Evolutionary conservation across 1,140 invertebrate genomes (phyloP), one percentile per base, ranked within the genome.

Genomic region (Drosophila pallidifrons): DNA sequence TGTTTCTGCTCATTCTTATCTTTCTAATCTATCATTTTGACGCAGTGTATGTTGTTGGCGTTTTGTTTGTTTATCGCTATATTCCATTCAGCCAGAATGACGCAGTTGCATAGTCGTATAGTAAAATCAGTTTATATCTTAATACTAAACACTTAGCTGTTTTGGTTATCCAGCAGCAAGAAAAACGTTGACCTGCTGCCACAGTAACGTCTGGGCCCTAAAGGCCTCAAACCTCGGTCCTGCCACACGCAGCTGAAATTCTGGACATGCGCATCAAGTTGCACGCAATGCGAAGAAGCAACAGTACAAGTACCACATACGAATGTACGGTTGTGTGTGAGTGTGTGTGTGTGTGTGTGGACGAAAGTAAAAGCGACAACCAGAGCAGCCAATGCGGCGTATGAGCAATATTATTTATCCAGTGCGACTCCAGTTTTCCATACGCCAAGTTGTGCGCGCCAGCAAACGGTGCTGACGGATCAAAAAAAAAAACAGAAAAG

Each of bases 391-490:
- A 89, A 89, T 65, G 86, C 83, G 80, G 80, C 83, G 83, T 88
- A 88, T 88, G 74, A 65, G 83, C 75, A 80, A 87, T 66, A 87
- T 87, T 72, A 64, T 64, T 57, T 65, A 57, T 59, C 54, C 69
- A 74, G 85, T 88, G 47, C 77, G 74, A 88, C 83, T 88, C 85
- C 85, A 88, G 83, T 81, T 89, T 83, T 78, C 74, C 80, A 72
- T 57, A 78, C 81, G 85, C 67, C 67, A 78, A 83, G 83, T 88
- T 83, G 82, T 87, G 69, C 70, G 72, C 71, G 71, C 41, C 51
- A 43, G 25, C 51, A 60, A 43, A 43, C 64, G 70, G 55, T 66
- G 54, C 68, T 35, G 49, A 49, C 28, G 38, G 43, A 57, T 41
- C 28, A 16, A n/a, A 41, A 57, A 51, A 45, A 20, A 49, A 71